Evolutionary conservation across 1,140 invertebrate genomes (phyloP).

Genomic region (Leptoteleia sp.): DNA sequence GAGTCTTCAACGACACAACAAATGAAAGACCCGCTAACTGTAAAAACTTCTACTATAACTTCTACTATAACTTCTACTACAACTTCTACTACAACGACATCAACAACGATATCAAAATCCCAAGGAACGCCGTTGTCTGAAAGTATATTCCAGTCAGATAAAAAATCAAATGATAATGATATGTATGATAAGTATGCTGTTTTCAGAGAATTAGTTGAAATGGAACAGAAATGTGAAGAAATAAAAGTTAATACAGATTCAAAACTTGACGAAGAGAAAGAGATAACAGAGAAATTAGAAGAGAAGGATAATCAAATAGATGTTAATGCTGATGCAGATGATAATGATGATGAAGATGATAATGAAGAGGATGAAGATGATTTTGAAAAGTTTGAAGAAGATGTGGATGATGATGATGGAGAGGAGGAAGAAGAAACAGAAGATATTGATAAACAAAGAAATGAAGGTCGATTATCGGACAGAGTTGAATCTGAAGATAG

Average conservation of each 20-base stretch:
- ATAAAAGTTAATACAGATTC: constrained; percentile 79
- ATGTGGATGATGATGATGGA: constrained; percentile 52
- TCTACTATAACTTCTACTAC: constrained; percentile 4
- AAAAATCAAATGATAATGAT: constrained; percentile 68
- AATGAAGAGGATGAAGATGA: constrained; percentile 73
- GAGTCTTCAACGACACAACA: constrained; percentile 14
- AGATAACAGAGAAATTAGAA: constrained; percentile 40
- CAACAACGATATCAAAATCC: constrained; percentile 35
- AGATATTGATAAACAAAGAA: constrained; percentile 48
- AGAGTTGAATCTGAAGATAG: constrained; percentile 53
- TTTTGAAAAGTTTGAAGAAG: constrained; percentile 68
- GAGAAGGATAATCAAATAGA: constrained; percentile 71
- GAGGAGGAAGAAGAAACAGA: constrained; percentile 71
- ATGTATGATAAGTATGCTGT: constrained; percentile 90
- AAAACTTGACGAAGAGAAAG: constrained; percentile 42
- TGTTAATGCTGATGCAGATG: constrained; percentile 73
- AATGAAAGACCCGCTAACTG: constrained; percentile 1
- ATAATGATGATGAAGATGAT: constrained; percentile 57
- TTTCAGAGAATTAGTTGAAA: constrained; percentile 89
- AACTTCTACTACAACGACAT: constrained; percentile 14
- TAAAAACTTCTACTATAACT: constrained; percentile 2
- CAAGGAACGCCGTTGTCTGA: constrained; percentile 43
- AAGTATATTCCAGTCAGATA: constrained; percentile 42
- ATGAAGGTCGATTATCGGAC: constrained; percentile 24
- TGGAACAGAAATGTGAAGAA: constrained; percentile 83